Evolutionary conservation across 35 echinoderm and acorn worm species (phyloP).

Genomic region (Ophioderma brevispina): DNA sequence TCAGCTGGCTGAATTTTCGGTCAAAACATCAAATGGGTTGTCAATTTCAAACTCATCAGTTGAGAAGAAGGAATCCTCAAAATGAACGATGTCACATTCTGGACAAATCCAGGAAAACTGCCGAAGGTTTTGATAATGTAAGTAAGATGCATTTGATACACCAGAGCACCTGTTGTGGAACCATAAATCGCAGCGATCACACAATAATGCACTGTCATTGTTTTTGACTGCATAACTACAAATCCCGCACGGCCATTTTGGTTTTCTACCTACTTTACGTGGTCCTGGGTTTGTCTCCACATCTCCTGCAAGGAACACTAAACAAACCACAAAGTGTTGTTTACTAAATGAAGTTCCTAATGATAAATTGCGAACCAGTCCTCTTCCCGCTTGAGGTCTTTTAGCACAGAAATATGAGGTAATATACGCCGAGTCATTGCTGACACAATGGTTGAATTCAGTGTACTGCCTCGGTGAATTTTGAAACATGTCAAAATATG

Average conservation of each 20-base stretch:
- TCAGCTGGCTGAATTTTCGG: not conserved
- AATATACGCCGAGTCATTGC: not conserved
- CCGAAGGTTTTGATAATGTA: not conserved
- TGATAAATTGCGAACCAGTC: not conserved
- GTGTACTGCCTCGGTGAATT: too few relatives aligned
- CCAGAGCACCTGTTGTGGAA: not conserved
- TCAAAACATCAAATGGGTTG: slow-evolving; percentile 8
- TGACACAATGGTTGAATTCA: not conserved
- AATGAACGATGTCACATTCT: slow-evolving; percentile 14
- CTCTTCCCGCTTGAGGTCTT: not conserved
- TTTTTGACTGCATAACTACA: not conserved
- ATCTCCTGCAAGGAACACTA: not conserved
- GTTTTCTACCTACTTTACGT: not conserved
- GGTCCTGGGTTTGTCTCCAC: not conserved
- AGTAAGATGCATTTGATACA: not conserved
- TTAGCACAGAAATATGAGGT: not conserved
- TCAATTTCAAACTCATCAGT: not conserved
- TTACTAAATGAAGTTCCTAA: not conserved
- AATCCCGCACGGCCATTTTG: not conserved
- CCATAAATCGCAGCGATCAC: not conserved
- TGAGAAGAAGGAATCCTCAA: slow-evolving; percentile 28
- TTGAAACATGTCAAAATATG: too few relatives aligned
- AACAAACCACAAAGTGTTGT: not conserved
- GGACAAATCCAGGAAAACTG: slow-evolving; percentile 26
- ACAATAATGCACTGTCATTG: not conserved